Percentiles rank a stretch among this genome's conserved stretches.
Evolutionary conservation across 2,888 invertebrate genomes (phyloP).

Genomic region (Priocnemis perturbator): DNA sequence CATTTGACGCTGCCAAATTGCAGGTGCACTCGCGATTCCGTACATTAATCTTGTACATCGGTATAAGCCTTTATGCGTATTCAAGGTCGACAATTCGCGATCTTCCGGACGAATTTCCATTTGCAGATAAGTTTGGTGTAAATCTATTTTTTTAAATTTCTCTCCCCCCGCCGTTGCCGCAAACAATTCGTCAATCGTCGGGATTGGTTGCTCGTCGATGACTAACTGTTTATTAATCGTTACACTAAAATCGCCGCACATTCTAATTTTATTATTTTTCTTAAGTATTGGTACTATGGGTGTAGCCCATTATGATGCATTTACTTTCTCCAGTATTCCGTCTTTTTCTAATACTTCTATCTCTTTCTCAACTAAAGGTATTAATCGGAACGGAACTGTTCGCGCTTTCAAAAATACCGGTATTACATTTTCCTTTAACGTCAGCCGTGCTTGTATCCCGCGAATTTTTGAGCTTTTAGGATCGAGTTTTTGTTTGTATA

Average conservation of each 20-base stretch:
- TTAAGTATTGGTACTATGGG: constrained; percentile 15
- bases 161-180: constrained; percentile 48
- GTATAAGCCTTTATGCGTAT: constrained; percentile 27
- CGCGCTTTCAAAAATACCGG: neutral
- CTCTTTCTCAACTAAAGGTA: neutral
- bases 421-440: constrained; percentile 11
- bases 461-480: neutral
- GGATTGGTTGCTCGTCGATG: constrained; percentile 26
- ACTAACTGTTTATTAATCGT: constrained; percentile 30
- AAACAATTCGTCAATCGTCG: constrained; percentile 40
- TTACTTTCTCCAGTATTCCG: constrained; percentile 6
- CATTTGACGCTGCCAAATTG: constrained; percentile 63
- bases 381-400: neutral
- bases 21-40: no score
- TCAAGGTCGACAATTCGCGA: constrained; percentile 24
- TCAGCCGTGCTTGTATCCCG: no score
- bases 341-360: neutral
- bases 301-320: constrained; percentile 17
- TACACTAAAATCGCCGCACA: constrained; percentile 26
- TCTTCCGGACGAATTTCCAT: no score
- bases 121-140: constrained; percentile 25
- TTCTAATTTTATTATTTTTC: constrained; percentile 5
- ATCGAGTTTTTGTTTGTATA: neutral
- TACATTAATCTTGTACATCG: constrained; percentile 44
- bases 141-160: constrained; percentile 51